Percentiles rank a stretch among this genome's conserved stretches.
phyloP scores from a whole-genome alignment of 1,140 invertebrate genomes.

The Nilaparvata lugens region DNA sequence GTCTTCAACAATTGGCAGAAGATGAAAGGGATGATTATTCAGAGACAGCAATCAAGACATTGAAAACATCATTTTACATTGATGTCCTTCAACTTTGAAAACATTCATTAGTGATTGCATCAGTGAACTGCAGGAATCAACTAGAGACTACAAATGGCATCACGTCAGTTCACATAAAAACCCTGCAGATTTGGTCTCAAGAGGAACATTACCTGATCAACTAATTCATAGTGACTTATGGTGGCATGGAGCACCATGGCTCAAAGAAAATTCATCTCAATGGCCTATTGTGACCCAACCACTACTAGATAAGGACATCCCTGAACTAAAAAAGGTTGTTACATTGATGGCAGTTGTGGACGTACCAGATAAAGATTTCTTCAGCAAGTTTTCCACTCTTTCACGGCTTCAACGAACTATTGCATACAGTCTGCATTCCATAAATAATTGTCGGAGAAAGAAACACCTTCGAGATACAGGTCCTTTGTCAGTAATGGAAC shows the following conservation, averaged over 20 bases:
- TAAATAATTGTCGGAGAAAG: background rate
- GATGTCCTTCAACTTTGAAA: constrained; percentile 5
- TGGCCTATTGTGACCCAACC: background rate
- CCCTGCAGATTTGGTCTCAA: background rate
- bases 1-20: constrained; percentile 7
- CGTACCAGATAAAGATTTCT: background rate
- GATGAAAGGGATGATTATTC: background rate
- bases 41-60: background rate
- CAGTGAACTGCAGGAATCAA: background rate
- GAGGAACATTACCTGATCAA: background rate
- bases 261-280: background rate
- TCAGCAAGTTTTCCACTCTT: background rate
- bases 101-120: background rate
- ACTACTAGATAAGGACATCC: background rate
- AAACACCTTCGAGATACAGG: background rate
- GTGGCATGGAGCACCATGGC: background rate
- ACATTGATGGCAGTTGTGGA: background rate
- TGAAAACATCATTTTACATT: constrained; percentile 13
- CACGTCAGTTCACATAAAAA: background rate
- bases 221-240: background rate
- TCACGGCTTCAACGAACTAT: background rate
- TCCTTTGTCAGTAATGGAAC: constrained; percentile 2
- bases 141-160: background rate
- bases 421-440: constrained; percentile 1
- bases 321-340: background rate